Percentiles rank a stretch among this genome's conserved stretches.
These are phyloP conservation scores for Ondatra zibethicus DNA, from an alignment of 2,113 vertebrate genomes.

Conservation along the genomic window DNA sequence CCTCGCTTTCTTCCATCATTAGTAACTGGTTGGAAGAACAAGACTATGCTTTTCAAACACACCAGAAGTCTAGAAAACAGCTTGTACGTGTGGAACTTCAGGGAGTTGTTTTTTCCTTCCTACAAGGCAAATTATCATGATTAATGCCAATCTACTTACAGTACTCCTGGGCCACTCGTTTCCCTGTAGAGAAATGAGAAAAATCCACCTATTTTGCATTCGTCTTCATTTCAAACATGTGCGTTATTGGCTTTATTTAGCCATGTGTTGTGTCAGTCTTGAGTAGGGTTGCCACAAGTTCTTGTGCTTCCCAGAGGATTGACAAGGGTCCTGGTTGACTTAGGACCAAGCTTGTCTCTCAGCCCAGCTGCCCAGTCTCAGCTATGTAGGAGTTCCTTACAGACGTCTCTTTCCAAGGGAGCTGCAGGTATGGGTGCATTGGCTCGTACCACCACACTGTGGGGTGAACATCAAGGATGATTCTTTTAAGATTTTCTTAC, in stretches of 20 bases:
- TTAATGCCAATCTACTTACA: conserved; percentile 69
- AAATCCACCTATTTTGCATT: conserved; percentile 68
- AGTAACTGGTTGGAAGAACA: conserved; percentile 63
- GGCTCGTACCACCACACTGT: neutral
- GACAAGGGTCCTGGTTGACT: neutral
- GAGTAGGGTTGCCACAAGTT: neutral
- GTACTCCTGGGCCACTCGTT: conserved; percentile 32
- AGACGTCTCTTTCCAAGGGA: neutral
- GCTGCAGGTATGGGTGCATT: neutral
- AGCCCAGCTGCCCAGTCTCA: neutral
- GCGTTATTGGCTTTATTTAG: conserved; percentile 48
- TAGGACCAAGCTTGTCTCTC: neutral
- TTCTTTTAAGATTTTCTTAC: neutral
- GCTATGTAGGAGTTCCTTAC: neutral
- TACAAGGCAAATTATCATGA: conserved; percentile 68
- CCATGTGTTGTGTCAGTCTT: neutral
- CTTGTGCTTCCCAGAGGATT: conserved; percentile 10
- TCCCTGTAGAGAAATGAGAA: conserved; percentile 69
- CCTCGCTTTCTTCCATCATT: conserved; percentile 40
- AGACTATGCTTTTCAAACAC: conserved; percentile 47
- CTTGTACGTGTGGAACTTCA: conserved; percentile 4
- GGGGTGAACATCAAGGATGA: neutral
- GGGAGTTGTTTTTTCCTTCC: conserved; percentile 31
- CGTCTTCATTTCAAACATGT: conserved; percentile 69
- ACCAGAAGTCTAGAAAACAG: conserved; percentile 62